Percentiles rank a stretch among this genome's conserved stretches.
phyloP scores from a whole-genome alignment of 1,140 invertebrate genomes.

The Drosophila repletoides region DNA sequence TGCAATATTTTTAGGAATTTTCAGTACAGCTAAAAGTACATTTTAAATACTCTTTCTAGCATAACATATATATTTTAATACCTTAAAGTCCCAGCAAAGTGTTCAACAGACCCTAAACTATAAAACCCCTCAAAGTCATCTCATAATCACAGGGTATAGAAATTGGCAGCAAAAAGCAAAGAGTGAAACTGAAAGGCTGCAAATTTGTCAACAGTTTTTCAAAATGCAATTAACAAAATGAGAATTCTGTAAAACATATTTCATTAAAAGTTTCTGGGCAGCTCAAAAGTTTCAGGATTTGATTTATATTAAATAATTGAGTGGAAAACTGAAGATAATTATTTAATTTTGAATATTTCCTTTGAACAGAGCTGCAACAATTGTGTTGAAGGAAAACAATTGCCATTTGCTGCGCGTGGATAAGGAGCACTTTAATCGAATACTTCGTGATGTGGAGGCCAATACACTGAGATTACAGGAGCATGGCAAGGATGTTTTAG shows the following conservation, averaged over 20 bases:
- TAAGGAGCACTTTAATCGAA: slow-evolving; percentile 94
- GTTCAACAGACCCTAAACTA: no score
- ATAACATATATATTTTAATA: no score
- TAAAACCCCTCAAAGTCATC: not conserved
- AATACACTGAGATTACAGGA: slow-evolving; percentile 94
- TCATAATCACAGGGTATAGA: not conserved
- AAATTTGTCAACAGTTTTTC: slow-evolving; percentile 15
- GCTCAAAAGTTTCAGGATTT: not conserved
- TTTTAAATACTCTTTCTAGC: no score
- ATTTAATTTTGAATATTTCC: not conserved
- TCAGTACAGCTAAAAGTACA: no score
- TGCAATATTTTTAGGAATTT: no score
- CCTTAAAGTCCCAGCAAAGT: no score
- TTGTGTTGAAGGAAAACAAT: slow-evolving; percentile 91
- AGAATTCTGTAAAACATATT: slow-evolving; percentile 9
- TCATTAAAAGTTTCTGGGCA: slow-evolving; percentile 16
- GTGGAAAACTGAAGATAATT: not conserved
- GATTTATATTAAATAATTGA: slow-evolving; percentile 4
- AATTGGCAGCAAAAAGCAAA: not conserved
- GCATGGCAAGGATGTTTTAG: slow-evolving; percentile 92
- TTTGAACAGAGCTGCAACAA: slow-evolving; percentile 89
- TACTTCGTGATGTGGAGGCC: slow-evolving; percentile 92
- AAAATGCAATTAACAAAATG: slow-evolving; percentile 25
- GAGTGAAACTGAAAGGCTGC: not conserved
- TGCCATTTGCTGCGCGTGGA: slow-evolving; percentile 93